A percentile compares a stretch with the other conserved stretches of the same genome.
Evolutionary conservation across 2,113 vertebrate species (phyloP).

Genomic region (Dipodomys ordii): DNA sequence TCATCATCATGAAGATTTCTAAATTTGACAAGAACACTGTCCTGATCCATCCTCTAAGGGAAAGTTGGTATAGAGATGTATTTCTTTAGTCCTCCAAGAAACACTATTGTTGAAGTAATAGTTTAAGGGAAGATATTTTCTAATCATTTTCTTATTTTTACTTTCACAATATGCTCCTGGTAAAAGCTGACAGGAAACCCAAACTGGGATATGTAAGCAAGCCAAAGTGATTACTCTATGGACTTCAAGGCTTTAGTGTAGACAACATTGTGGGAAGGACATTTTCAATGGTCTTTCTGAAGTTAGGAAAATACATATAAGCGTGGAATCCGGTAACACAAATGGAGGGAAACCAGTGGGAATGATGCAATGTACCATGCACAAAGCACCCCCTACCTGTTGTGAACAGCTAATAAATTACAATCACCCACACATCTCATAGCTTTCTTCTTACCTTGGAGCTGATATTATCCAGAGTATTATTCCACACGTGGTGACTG

Average conservation of each 20-base stretch:
- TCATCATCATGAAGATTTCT: neutral
- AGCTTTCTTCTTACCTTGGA: neutral
- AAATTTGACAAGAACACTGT: neutral
- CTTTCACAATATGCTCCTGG: neutral
- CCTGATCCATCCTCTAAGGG: neutral
- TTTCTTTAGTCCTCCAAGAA: neutral
- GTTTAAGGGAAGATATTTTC: conserved; percentile 12
- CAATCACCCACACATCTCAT: neutral
- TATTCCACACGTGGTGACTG: neutral
- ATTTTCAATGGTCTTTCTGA: neutral
- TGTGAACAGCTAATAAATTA: neutral
- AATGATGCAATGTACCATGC: neutral
- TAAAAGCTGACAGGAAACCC: neutral
- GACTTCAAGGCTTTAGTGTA: neutral
- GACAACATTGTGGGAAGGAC: neutral
- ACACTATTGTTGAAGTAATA: neutral
- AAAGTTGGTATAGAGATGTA: neutral
- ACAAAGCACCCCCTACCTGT: neutral
- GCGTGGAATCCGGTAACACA: neutral
- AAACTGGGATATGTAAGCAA: neutral
- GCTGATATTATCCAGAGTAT: neutral
- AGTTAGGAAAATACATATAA: neutral
- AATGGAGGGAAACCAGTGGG: neutral
- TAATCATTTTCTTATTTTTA: conserved; percentile 22
- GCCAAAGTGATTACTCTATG: neutral